Conservation (phyloP, 2,113 vertebrate species). For the Periophthalmus modestus region DNA sequence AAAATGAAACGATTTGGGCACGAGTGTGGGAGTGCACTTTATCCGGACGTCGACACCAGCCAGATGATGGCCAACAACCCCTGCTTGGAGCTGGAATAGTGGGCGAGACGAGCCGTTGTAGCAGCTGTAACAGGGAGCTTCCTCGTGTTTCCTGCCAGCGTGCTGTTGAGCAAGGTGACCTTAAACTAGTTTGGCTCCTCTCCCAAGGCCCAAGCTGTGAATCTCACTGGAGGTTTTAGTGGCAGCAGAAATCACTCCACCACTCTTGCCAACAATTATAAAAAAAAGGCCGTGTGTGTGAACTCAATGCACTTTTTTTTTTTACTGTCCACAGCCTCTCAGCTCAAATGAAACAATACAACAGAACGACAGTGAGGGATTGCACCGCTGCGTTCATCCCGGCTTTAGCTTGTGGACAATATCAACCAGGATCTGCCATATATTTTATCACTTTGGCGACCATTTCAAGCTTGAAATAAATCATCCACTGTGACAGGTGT, state of each 20-base stretch:
- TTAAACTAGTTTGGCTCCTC: conserved; percentile 66
- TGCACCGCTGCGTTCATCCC: conserved; percentile 44
- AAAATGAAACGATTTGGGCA: conserved; percentile 2
- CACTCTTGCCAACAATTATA: conserved; percentile 54
- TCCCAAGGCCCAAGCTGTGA: conserved; percentile 72
- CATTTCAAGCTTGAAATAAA: conserved; percentile 30
- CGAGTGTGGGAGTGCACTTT: conserved; percentile 42
- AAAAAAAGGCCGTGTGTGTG: conserved; percentile 39
- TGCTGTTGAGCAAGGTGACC: conserved; percentile 74
- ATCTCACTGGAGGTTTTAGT: conserved; percentile 67
- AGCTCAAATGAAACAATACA: conserved; percentile 47
- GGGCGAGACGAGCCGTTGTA: conserved; percentile 53
- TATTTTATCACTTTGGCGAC: conserved; percentile 29
- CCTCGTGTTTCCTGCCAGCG: conserved; percentile 58
- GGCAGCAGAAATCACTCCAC: conserved; percentile 59
- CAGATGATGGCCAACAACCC: conserved; percentile 54
- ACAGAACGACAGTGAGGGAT: conserved; percentile 46
- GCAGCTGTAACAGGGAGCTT: conserved; percentile 63
- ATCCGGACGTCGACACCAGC: conserved; percentile 34
- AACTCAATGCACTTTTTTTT: conserved; percentile 44
- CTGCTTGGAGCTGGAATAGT: conserved; percentile 33
- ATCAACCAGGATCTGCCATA: conserved; percentile 29
- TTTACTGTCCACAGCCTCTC: conserved; percentile 42
- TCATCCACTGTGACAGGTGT: conserved; percentile 23
- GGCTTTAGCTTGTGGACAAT: conserved; percentile 28